Base-by-base conservation (phyloP, 2,113 vertebrate genomes). In the Macroglossus sobrinus region DNA sequence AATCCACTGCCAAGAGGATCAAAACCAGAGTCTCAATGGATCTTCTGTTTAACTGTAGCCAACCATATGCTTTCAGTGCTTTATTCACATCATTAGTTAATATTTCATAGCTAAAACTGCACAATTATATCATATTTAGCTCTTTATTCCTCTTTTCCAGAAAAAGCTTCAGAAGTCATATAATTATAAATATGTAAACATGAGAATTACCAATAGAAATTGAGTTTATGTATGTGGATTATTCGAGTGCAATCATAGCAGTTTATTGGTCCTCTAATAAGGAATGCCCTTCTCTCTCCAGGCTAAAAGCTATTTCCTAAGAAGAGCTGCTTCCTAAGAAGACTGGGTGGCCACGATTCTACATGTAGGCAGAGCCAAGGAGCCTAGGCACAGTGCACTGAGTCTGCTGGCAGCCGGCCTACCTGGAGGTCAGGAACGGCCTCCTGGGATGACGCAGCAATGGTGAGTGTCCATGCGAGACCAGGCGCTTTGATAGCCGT, bases 401-500 rank as follows among this genome's bases (percentile, higher is more conserved):
- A 14, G 7, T 30, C 50, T 21, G 22, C 68, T 24, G 59, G 24
- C 64, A 88, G 12, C 26, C 4, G 14, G 59, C 30, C 30, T 22
- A 24, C 30, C 57, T 33, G 35, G 38, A 85, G 35, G 35, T 72
- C 38, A 28, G 16, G 9, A 5, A 3, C 1, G 0, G n/a, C 18
- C 22, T 61, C 71, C n/a, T 1, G 43, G 30, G 81, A 93, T 63
- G 57, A 35, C 5, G 0, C 80, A 2, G 28, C 45, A 69, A 0
- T 28, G 97, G 97, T 98, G 76, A 98, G 97, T 98, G 40, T 19
- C 66, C 78, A 0, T 19, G 43, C 24, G 30, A 68, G 68, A 28
- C 64, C 18, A 5, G 93, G 43, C 3, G 0, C 76, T 78, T 64
- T 68, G n/a, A 91, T 35, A 75, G 50, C 30, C 63, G 43, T 89